Base-by-base conservation (phyloP, 2,797 vertebrate species). In the Acanthurus tractus region DNA sequence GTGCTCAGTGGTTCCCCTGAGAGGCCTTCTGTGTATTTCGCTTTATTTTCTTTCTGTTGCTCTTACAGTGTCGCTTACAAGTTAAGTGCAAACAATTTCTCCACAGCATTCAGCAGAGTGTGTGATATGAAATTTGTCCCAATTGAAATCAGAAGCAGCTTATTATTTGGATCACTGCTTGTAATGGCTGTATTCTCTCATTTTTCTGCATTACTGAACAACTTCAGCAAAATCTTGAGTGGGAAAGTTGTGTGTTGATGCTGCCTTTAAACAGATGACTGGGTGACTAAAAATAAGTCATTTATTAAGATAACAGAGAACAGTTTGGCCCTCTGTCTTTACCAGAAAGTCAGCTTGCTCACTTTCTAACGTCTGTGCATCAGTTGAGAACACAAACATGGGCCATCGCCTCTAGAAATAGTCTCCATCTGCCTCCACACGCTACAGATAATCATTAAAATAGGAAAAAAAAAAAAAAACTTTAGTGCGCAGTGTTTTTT, bases 361-460 rank as follows among this genome's bases (percentile, higher is more conserved):
- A 34, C 67, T 82, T 76, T 66, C 52, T 76, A 74, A 86, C 75
- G 68, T 80, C 61, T 76, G 59, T 69, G 73, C 71, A 63, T 81
- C 64, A 84, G 74, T 75, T 76, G 44, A 79, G 58, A 81, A 67
- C 72, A 81, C 74, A 78, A 85, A 83, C 77, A 85, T 78, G 81
- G 70, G 54, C 79, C 63, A 54, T 77, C 34, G 65, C 83, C 90
- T 84, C 64, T 6, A 77, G 72, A 81, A 92, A 82, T 78, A 70
- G 46, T 77, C 66, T 79, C 79, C 74, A 73, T 89, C 86, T 87
- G 83, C 86, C 83, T 84, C 71, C 66, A 76, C 76, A 83, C 74
- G 10, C 71, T 74, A 82, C 86, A 88, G 73, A 84, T 86, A 89
- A 86, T 90, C 88, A 86, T 88, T 91, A 76, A 78, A 81, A 75